Evolutionary conservation across 2,888 invertebrate species (phyloP), one percentile per base, ranked within the genome.

Genomic region (Eumerus sabulonum): DNA sequence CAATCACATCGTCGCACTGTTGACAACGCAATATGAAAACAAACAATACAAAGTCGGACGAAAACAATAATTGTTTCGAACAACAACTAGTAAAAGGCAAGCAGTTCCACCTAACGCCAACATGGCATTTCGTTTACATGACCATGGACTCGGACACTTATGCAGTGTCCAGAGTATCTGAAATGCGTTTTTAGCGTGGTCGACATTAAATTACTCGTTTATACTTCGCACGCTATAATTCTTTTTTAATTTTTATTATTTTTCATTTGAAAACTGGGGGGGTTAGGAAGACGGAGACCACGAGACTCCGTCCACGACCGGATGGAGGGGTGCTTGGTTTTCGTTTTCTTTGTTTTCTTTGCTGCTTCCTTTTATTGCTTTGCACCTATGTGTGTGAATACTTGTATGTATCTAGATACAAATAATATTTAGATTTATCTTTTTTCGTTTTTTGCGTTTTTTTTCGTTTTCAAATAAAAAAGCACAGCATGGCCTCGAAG

Each of bases 121-220:
- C 27, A 7, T 27, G 27, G 7, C 7, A 7, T 27, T 27, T 27
- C 3, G 27, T 27, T 27, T 27, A 27, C 27, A 27, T 27, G 27
- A 27, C 27, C 27, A 27, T 4, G 27, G 27, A 4, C 27, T 27
- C 7, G 27, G 27, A 27, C 27, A 27, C 27, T 7, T 7, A 27
- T 27, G 2, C 7, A 27, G 27, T 40, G n/a, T n/a, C 40, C 18
- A 40, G 18, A 13, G n/a, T 53, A 67, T 67, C 57, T 40, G 38
- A 79, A 79, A 73, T 79, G 77, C 73, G 77, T 73, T 79, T 79
- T 79, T 68, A 59, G 63, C 68, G 63, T 70, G 27, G 47, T 44
- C 48, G 48, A 60, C 56, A 62, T 45, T 45, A 45, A 72, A 71
- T 71, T 57, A 56, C 57, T 48, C 72, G 51, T 56, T 72, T 66